These are phyloP conservation scores for Lingula anatina DNA, from an alignment of 2,888 invertebrate genomes.

Conservation along the genomic window DNA sequence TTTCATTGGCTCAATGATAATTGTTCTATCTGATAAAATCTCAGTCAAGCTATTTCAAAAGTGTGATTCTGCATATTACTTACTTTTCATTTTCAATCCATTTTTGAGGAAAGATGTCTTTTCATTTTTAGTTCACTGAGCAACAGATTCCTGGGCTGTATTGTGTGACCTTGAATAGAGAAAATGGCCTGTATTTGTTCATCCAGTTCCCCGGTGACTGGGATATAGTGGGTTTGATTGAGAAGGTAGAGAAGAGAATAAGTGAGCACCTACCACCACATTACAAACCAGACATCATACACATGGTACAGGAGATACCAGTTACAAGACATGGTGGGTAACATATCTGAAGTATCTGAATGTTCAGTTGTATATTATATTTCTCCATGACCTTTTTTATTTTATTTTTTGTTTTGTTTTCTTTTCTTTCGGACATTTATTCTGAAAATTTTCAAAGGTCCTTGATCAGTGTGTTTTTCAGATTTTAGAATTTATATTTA, in stretches of 20 bases:
- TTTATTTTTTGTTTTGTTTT: no score
- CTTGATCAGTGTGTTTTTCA: no score
- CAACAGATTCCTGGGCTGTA: background rate
- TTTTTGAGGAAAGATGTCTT: background rate
- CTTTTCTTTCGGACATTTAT: no score
- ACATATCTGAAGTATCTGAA: background rate
- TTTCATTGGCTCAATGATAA: no score
- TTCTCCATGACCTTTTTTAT: background rate
- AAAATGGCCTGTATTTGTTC: background rate
- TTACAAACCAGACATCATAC: conserved; percentile 34
- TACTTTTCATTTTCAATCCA: no score
- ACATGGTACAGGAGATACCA: conserved; percentile 29
- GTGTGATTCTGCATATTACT: no score
- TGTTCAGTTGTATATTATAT: background rate
- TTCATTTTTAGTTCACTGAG: background rate
- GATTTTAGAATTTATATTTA: no score
- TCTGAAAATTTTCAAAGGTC: no score
- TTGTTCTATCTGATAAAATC: no score
- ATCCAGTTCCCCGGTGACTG: background rate
- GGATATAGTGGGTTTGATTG: no score
- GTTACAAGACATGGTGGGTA: conserved; percentile 44
- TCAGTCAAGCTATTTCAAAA: no score
- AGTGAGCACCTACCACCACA: conserved; percentile 23
- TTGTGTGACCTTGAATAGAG: background rate
- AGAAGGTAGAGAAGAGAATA: no score